Evolutionary conservation across 2,888 invertebrate species (phyloP).

Genomic region (Apodemia hepburni): DNA sequence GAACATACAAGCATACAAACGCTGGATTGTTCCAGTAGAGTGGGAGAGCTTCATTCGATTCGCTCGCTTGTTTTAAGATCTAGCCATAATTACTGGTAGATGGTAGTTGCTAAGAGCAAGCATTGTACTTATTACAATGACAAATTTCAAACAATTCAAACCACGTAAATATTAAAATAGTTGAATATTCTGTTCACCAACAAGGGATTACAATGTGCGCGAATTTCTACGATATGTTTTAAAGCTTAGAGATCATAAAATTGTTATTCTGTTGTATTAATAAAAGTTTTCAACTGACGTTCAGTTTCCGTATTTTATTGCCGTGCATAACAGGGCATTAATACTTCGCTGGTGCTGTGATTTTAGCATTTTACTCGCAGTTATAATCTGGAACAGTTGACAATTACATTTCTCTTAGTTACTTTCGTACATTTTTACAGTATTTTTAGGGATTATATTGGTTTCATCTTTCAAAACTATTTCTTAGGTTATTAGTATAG

Average conservation of each 20-base stretch:
- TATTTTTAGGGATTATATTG: too few relatives aligned
- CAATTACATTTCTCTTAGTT: background rate
- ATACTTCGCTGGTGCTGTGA: background rate
- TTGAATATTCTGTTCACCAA: background rate
- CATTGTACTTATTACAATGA: too few relatives aligned
- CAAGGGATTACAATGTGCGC: background rate
- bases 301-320: constrained; percentile 3
- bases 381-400: background rate
- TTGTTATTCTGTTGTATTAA: constrained; percentile 14
- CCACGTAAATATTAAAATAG: background rate
- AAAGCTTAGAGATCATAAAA: constrained; percentile 14
- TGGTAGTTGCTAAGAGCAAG: too few relatives aligned
- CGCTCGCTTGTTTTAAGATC: too few relatives aligned
- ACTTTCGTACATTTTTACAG: background rate
- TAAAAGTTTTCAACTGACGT: constrained; percentile 14
- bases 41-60: too few relatives aligned
- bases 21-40: too few relatives aligned
- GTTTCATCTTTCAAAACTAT: too few relatives aligned
- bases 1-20: too few relatives aligned
- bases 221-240: constrained; percentile 11
- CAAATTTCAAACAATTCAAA: background rate
- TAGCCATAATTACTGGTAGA: too few relatives aligned
- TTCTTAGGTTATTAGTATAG: too few relatives aligned
- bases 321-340: constrained; percentile 1
- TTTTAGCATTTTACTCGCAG: constrained; percentile 1